These are phyloP conservation scores for Percopsis transmontana DNA, from an alignment of 2,113 vertebrate species.

Conservation along the genomic window DNA sequence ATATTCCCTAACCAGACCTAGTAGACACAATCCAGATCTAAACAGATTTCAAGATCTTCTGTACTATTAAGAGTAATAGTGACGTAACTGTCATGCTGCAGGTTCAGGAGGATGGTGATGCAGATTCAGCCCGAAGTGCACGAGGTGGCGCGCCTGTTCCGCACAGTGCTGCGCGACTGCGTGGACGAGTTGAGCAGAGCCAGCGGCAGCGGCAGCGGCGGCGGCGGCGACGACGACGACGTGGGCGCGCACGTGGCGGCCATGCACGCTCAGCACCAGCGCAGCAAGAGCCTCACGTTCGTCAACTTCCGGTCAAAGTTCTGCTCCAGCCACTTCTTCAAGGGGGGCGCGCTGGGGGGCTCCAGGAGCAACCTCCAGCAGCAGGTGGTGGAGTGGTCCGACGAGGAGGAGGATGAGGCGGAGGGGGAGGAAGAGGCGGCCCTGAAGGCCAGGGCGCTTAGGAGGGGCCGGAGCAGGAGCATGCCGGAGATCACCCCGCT, in stretches of 20 bases:
- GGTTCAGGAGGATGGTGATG: conserved; percentile 78
- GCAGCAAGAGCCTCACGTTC: conserved; percentile 81
- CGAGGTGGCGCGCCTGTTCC: conserved; percentile 79
- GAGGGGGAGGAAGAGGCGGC: conserved; percentile 43
- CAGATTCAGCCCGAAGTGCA: conserved; percentile 79
- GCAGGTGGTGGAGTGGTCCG: conserved; percentile 71
- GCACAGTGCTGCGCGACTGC: conserved; percentile 67
- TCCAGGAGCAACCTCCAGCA: conserved; percentile 76
- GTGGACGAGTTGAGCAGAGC: conserved; percentile 68
- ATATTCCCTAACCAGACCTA: no score
- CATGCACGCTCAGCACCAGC: conserved; percentile 66
- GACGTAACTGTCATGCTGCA: conserved; percentile 24
- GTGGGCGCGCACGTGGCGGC: background rate
- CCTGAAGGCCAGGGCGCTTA: conserved; percentile 50
- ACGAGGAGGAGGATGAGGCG: conserved; percentile 63
- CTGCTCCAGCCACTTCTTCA: conserved; percentile 63
- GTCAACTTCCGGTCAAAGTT: conserved; percentile 75
- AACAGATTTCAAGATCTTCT: no score
- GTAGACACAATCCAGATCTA: no score
- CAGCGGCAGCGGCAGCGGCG: no score
- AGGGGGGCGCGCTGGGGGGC: conserved; percentile 49
- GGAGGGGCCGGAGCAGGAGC: conserved; percentile 77
- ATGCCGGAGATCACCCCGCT: conserved; percentile 79
- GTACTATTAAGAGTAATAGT: no score
- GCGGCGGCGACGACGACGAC: conserved; percentile 29